Evolutionary conservation across 2,113 vertebrate species (phyloP).

Genomic region (Leptosomus discolor): DNA sequence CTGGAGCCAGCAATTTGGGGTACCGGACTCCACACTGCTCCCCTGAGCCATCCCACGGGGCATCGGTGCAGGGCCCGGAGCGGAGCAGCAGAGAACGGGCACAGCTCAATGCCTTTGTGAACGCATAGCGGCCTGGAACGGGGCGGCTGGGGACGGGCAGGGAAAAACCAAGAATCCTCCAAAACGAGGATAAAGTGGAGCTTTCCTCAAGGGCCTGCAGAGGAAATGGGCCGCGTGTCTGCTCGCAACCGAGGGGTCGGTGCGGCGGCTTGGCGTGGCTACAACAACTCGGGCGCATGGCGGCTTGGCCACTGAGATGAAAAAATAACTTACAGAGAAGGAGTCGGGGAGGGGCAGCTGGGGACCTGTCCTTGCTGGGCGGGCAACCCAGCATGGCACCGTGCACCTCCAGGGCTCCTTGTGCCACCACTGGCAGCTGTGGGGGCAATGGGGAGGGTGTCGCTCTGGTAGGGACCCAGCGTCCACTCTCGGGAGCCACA

Average conservation of each 20-base stretch:
- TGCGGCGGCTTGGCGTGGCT: background rate
- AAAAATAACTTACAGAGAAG: conserved; percentile 65
- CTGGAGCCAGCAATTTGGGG: background rate
- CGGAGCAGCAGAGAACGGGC: background rate
- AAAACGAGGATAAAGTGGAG: conserved; percentile 59
- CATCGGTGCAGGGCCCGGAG: rapidly evolving
- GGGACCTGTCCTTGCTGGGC: background rate
- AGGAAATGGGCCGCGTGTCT: background rate
- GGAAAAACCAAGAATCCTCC: conserved; percentile 53
- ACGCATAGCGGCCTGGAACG: background rate
- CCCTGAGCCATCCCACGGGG: background rate
- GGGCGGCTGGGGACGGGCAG: rapidly evolving
- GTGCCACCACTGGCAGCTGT: rapidly evolving
- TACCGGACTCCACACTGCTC: background rate
- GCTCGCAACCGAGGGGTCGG: background rate
- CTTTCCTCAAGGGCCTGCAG: conserved; percentile 33
- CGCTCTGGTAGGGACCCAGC: rapidly evolving
- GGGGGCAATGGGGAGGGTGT: background rate
- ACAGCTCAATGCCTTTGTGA: conserved; percentile 39
- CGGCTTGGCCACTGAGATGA: conserved; percentile 35
- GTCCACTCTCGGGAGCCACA: background rate
- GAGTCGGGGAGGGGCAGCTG: background rate
- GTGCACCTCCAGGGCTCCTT: background rate
- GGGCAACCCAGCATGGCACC: background rate
- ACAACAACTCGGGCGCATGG: background rate